Evolutionary conservation across 2,113 vertebrate genomes (phyloP).

Genomic region (Aix galericulata): DNA sequence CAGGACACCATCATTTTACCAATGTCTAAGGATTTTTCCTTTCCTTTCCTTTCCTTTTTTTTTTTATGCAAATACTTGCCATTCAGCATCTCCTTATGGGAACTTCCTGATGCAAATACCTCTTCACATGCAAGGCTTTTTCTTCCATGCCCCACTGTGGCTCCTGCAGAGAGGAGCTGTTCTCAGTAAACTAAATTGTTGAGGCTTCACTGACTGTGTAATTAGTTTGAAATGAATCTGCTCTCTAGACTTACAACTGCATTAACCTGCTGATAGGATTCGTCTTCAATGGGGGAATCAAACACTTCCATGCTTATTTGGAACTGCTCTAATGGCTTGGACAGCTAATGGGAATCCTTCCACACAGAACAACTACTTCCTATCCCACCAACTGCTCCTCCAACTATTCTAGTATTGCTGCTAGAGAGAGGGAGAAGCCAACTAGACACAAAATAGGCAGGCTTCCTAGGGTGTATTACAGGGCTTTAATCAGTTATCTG

Average conservation of each 20-base stretch:
- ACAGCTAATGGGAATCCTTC: slow-evolving; percentile 2
- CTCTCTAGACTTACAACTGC: slow-evolving; percentile 34
- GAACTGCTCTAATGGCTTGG: neutral
- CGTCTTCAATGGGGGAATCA: neutral
- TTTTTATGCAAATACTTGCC: slow-evolving; percentile 50
- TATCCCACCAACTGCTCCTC: slow-evolving; percentile 12
- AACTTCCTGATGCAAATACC: slow-evolving; percentile 69
- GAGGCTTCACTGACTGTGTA: slow-evolving; percentile 47
- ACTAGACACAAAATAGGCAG: neutral
- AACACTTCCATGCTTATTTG: slow-evolving; percentile 32
- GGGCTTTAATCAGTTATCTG: neutral
- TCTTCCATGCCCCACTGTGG: slow-evolving; percentile 62
- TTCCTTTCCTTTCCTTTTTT: too few species aligned
- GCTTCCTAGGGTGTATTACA: neutral
- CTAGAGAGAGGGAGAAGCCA: neutral
- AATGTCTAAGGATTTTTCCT: neutral
- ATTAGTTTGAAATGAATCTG: slow-evolving; percentile 41
- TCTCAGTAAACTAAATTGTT: slow-evolving; percentile 53
- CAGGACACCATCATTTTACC: neutral
- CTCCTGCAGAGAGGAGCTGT: slow-evolving; percentile 63
- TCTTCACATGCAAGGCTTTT: slow-evolving; percentile 58
- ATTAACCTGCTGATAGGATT: slow-evolving; percentile 52
- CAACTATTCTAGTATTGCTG: neutral
- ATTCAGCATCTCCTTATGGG: slow-evolving; percentile 50
- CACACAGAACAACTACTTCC: neutral